Evolutionary conservation across 2,888 invertebrate genomes (phyloP).

Genomic region (Stegana nigrithorax): DNA sequence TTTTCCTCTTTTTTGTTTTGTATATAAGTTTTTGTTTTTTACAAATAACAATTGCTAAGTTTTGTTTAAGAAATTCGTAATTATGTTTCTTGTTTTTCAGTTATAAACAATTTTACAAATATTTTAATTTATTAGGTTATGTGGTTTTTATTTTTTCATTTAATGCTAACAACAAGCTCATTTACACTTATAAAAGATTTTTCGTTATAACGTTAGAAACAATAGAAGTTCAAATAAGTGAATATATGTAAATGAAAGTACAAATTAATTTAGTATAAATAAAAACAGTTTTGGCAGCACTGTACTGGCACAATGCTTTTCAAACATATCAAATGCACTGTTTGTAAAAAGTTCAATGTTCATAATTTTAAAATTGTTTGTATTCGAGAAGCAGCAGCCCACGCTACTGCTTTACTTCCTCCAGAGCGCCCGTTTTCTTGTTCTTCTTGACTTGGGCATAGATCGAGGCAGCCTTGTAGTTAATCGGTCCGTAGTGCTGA

Average conservation of each 20-base stretch:
- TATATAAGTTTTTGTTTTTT: conserved; percentile 5
- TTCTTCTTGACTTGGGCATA: conserved; percentile 80
- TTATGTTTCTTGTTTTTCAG: conserved; percentile 38
- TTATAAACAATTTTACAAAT: conserved; percentile 40
- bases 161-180: conserved; percentile 43
- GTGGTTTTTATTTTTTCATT: conserved; percentile 3
- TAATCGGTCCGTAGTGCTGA: conserved; percentile 90
- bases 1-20: conserved; percentile 15
- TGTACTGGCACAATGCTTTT: not conserved
- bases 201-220: conserved; percentile 11
- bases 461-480: conserved; percentile 90
- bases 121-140: not conserved
- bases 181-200: conserved; percentile 19
- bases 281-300: conserved; percentile 2
- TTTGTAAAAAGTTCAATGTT: conserved; percentile 11
- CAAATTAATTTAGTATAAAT: conserved; percentile 4
- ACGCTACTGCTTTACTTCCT: conserved; percentile 51
- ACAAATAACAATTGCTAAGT: conserved; percentile 44
- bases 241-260: conserved; percentile 15
- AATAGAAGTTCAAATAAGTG: conserved; percentile 11
- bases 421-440: conserved; percentile 64
- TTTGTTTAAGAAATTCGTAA: conserved; percentile 51
- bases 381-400: too few species aligned
- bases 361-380: not conserved
- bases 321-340: conserved; percentile 40